Base-by-base conservation (phyloP, 2,888 invertebrate genomes). In the Portevinia maculata region DNA sequence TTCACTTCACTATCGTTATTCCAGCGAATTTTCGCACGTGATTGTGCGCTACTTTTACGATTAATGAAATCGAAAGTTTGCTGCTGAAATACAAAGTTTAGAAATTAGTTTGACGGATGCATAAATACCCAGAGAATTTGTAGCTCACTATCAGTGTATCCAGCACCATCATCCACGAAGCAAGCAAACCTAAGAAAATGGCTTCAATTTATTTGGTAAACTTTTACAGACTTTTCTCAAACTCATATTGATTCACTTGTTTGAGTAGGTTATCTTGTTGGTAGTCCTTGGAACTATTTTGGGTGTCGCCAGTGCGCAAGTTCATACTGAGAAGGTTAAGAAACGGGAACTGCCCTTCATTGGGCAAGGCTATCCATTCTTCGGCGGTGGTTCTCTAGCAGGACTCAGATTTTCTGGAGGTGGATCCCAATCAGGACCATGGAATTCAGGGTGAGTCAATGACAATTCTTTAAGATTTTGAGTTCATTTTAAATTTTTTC, bases 171-270 rank as follows among this genome's bases (percentile, higher is more conserved):
- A 37, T 65, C 39, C 34, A 19, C 44, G 53, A 67, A 78, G 62
- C 67, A 83, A 71, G 44, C 50, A 57, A 70, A 21, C 53, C 60
- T 73, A 76, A 71, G 71, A 83, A 65, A 78, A 83, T 83, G 83
- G 78, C 78, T 83, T 83, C 78, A 62, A 78, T 52, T 19, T 34
- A 60, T 55, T 76, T 30, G 50, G 83, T 83, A 67, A 71, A 44
- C 4, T 13, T 17, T 11, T 15, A 8, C 0, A 15, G 39, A 7
- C 17, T 30, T 41, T 21, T 55, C 1, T 15, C 7, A 3, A 48
- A 46, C 6, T 6, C 6, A 19, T 19, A 1, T 19, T 21, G 9
- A 37, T 9, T 3, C 1, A 11, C 44, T 37, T 0, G 15, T 37
- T 44, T 17, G 34, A 17, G 1, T n/a, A 83, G 83, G 57, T 73